Base-by-base conservation (phyloP, 2,797 vertebrate genomes). In the Rhinella marina region DNA sequence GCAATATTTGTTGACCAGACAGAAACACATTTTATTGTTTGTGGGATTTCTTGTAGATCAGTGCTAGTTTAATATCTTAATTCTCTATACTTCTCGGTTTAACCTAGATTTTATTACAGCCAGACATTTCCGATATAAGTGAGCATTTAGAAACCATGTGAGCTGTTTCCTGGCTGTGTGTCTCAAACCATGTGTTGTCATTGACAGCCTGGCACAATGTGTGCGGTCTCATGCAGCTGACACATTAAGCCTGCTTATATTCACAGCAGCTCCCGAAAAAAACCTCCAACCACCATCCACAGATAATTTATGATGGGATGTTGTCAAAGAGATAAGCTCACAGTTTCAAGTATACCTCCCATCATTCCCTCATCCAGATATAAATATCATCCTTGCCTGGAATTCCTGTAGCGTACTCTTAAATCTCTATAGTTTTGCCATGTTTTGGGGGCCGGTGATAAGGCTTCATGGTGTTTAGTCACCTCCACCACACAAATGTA, bases 231-330 rank as follows among this genome's bases (percentile, higher is more conserved):
- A 77, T 54, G 50, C 73, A 54, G 73, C 73, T 77, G 73, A 77
- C 73, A 52, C 27, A 79, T 79, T 79, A 79, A 59, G 77, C 77
- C 77, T 79, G 56, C 77, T 79, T 79, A 79, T 59, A 79, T 79
- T 79, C 56, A 29, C 77, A 79, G 77, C 77, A 79, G 52, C 77
- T 56, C 52, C 13, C 57, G 52, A 29, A 79, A 32, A 78, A 32
- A 54, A 57, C 19, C 52, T 78, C 25, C 76, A 78, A 6, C 77
- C 77, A 56, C 54, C 77, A 56, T 59, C 25, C 54, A 57, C 77
- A 79, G 77, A 52, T 56, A 57, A 56, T 57, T 27, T 77, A 77
- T 77, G 73, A 77, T n/a, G 50, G 73, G 73, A 77, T 77, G 73
- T 54, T 77, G 73, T 77, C 73, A 77, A 14, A 77, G 73, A 77